Percentiles rank a stretch among this genome's conserved stretches.
Evolutionary conservation across 1,140 invertebrate species (phyloP).

Genomic region (Ditylenchus dipsaci): DNA sequence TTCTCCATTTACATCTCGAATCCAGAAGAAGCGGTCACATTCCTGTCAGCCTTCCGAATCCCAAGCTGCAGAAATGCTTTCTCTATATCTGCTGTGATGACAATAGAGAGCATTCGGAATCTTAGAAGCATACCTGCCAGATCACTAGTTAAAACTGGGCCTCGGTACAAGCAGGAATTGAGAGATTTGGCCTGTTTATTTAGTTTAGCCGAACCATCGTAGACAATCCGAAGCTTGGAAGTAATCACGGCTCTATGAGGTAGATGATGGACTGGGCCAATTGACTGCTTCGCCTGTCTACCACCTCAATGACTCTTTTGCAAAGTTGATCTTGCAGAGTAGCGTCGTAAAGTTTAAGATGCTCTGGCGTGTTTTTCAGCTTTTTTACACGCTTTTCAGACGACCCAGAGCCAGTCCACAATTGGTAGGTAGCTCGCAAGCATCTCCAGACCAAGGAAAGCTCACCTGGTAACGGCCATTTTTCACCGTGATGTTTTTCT

Average conservation of each 20-base stretch:
- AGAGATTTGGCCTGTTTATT: constrained; percentile 35
- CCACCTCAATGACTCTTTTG: constrained; percentile 2
- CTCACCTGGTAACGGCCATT: constrained; percentile 6
- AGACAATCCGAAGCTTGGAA: constrained; percentile 58
- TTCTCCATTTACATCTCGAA: constrained; percentile 13
- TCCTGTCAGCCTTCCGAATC: constrained; percentile 13
- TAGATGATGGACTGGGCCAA: constrained; percentile 7
- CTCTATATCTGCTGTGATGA: constrained; percentile 30
- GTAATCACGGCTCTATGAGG: constrained; percentile 30
- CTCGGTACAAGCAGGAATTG: constrained; percentile 53
- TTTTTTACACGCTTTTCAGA: neutral
- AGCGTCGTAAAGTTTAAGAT: neutral
- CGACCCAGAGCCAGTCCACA: constrained; percentile 3
- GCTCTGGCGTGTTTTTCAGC: neutral
- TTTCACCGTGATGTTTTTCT: neutral
- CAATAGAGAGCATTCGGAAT: constrained; percentile 10
- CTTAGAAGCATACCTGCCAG: constrained; percentile 27
- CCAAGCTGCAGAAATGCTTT: constrained; percentile 40
- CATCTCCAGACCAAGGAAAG: neutral
- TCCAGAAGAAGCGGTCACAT: constrained; percentile 38
- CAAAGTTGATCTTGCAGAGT: neutral
- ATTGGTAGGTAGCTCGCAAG: constrained; percentile 5
- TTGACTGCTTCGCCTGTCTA: neutral
- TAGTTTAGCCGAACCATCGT: constrained; percentile 55
- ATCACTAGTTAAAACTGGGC: constrained; percentile 33